Evolutionary conservation across 37 sponge, comb jelly and placozoan species (phyloP).

Genomic region (Diacarnus erythraeanus): DNA sequence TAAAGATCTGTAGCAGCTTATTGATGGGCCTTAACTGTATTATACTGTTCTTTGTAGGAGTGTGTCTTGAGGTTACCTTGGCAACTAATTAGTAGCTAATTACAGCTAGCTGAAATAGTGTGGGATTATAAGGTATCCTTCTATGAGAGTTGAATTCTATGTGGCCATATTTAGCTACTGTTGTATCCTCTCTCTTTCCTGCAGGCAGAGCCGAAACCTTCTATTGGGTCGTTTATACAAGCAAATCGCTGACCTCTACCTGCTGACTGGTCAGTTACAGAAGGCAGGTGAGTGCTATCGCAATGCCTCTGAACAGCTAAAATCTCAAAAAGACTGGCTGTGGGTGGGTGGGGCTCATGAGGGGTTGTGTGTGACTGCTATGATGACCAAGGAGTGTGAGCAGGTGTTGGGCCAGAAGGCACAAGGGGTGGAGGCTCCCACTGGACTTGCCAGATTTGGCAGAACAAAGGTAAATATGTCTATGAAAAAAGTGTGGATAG

Average conservation of each 20-base stretch:
- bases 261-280: constrained; percentile 45
- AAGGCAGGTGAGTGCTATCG: constrained; percentile 25
- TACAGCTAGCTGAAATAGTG: too few species aligned
- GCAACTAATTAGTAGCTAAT: too few species aligned
- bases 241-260: constrained; percentile 57
- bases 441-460: background rate
- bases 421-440: constrained; percentile 6
- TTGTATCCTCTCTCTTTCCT: background rate
- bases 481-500: background rate
- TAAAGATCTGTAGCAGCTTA: too few species aligned
- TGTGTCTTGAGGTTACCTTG: too few species aligned
- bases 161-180: background rate
- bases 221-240: constrained; percentile 25
- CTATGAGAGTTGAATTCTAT: too few species aligned
- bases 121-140: too few species aligned
- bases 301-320: constrained; percentile 15
- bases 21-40: too few species aligned
- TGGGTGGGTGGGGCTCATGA: constrained; percentile 57
- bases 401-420: constrained; percentile 42
- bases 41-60: too few species aligned
- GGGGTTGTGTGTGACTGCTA: constrained; percentile 41
- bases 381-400: constrained; percentile 43
- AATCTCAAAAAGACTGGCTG: constrained; percentile 44
- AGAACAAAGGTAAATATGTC: background rate
- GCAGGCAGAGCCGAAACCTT: background rate